Percentiles rank a stretch among this genome's conserved stretches.
phyloP scores from a whole-genome alignment of 2,113 vertebrate species.

The Anguilla rostrata region DNA sequence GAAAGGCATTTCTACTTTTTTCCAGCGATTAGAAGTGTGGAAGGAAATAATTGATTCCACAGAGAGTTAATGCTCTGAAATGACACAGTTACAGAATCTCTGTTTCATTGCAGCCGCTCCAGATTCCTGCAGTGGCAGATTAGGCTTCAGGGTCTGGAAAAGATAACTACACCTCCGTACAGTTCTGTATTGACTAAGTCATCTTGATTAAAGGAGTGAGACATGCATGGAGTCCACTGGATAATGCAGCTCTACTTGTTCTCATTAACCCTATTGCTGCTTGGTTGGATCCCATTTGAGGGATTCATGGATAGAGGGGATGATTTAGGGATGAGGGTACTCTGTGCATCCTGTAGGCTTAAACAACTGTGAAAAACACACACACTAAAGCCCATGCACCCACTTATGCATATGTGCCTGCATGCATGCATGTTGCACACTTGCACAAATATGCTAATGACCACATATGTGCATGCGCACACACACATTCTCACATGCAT shows the following conservation, averaged over 20 bases:
- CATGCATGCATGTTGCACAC: neutral
- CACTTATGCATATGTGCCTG: too few species aligned
- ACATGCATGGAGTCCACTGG: neutral
- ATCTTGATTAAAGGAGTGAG: neutral
- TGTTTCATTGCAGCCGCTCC: neutral
- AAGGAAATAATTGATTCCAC: slow-evolving; percentile 4
- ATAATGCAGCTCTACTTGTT: neutral
- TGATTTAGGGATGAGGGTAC: neutral
- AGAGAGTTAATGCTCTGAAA: neutral
- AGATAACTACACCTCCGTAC: neutral
- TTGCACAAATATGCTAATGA: slow-evolving; percentile 11
- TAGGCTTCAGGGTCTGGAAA: neutral
- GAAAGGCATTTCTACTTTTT: neutral
- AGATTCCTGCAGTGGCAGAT: neutral
- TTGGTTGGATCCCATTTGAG: neutral
- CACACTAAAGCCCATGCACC: neutral
- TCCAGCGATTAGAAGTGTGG: neutral
- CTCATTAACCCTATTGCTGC: neutral
- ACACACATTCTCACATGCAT: slow-evolving; percentile 21
- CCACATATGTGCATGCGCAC: slow-evolving; percentile 9
- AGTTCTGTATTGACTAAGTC: neutral
- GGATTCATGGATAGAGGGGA: neutral
- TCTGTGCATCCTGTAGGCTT: neutral
- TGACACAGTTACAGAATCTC: neutral
- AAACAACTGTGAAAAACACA: neutral